Evolutionary conservation across 2,797 vertebrate species (phyloP), one percentile per base, ranked within the genome.

Genomic region (Petrocephalus sullivani): DNA sequence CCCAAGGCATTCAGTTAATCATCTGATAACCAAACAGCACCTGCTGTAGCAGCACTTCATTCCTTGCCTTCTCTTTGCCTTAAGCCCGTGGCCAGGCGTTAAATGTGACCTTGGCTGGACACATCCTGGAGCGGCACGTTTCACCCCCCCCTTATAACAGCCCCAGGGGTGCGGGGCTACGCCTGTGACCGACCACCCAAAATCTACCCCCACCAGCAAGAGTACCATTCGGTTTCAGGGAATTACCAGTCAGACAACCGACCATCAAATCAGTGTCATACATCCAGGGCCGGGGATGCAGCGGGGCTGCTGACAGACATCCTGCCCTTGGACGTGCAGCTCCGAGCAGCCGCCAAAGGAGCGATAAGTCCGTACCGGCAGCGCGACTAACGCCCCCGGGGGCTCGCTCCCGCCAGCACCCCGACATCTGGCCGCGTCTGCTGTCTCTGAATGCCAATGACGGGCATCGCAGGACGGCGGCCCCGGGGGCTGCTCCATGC

Each of bases 61-160:
- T 83, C 81, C 23, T 51, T 83, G 49, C n/a, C 46, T n/a, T 83
- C 41, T 53, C 16, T 1, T 53, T 1, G 1, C 41, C 19, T 83
- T 53, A 53, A 10, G 19, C 53, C 21, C 46, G 16, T 49, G 75
- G 7, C 37, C 75, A 81, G 41, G 33, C 14, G 16, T 23, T 7
- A 82, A 53, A 82, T 82, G 46, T 83, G 81, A 83, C 81, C 81
- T 83, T 83, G 41, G 81, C 41, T 83, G 81, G 49, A 53, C 49
- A 83, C n/a, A 51, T 21, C 7, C 46, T 5, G n/a, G 9, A 83
- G 10, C 49, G 16, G 3, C 19, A 49, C 75, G 19, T 49, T 53
- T 83, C 46, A 83, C 2, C 81, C 53, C 28, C 28, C 81, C 49
- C 9, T 23, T 19, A 46, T n/a, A 51, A 51, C 46, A 82, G 16